Evolutionary conservation across 2,113 vertebrate species (phyloP).

Genomic region (Coryphaenoides rupestris): DNA sequence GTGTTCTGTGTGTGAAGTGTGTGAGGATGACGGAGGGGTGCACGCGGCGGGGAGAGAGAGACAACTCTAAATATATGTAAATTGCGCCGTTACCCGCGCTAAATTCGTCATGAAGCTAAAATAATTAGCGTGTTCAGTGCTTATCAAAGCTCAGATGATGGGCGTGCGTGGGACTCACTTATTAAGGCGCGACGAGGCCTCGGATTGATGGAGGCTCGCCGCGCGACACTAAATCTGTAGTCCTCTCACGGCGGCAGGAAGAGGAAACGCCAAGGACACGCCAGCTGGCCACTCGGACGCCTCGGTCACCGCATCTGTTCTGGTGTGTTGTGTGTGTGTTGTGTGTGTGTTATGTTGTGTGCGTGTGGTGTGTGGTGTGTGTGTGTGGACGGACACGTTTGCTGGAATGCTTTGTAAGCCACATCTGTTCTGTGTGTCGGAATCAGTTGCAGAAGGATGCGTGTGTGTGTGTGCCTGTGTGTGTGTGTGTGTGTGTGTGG

Average conservation of each 20-base stretch:
- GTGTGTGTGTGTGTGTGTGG: background rate
- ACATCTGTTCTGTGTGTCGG: background rate
- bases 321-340: conserved; percentile 8
- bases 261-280: conserved; percentile 31
- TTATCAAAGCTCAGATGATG: background rate
- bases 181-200: no score
- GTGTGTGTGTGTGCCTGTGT: background rate
- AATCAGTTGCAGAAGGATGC: background rate
- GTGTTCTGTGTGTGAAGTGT: no score
- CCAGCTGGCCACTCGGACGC: conserved; percentile 14
- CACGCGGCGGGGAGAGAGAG: no score
- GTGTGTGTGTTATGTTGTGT: background rate
- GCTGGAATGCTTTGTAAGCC: background rate
- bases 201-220: background rate
- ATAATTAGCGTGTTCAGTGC: background rate
- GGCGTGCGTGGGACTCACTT: no score
- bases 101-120: no score
- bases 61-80: no score
- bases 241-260: conserved; percentile 32
- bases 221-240: background rate
- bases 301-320: conserved; percentile 18
- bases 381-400: background rate
- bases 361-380: background rate
- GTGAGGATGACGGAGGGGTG: background rate
- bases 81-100: no score